Percentiles rank a stretch among this genome's conserved stretches.
Evolutionary conservation across 2,888 invertebrate genomes (phyloP).

Genomic region (Cerastis rubricosa): DNA sequence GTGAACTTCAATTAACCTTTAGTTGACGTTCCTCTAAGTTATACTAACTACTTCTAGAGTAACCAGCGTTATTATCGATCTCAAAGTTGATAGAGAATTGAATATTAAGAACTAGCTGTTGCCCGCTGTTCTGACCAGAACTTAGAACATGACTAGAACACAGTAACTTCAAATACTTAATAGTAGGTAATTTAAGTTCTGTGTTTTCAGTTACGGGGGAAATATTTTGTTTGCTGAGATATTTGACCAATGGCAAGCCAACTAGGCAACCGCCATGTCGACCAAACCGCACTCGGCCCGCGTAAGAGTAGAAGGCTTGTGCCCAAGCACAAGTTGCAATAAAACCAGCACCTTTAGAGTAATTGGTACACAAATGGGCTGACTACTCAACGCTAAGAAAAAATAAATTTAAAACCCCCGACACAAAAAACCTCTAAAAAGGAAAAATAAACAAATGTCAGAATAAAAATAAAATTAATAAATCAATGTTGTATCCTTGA

Average conservation of each 20-base stretch:
- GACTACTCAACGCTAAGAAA: too few relatives aligned
- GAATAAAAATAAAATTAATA: too few relatives aligned
- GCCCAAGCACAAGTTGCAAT: too few relatives aligned
- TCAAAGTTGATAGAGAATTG: constrained; percentile 15
- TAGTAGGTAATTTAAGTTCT: neutral
- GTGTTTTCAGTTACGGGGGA: neutral
- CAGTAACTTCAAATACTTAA: neutral
- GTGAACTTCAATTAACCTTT: constrained; percentile 48
- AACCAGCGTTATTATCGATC: constrained; percentile 24
- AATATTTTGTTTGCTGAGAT: neutral
- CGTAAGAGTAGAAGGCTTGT: too few relatives aligned
- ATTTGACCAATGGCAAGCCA: neutral
- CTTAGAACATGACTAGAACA: neutral
- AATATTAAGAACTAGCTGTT: neutral
- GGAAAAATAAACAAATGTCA: too few relatives aligned
- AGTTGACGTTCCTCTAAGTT: constrained; percentile 34
- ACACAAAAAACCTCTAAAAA: too few relatives aligned
- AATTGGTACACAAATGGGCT: too few relatives aligned
- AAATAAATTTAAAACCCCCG: too few relatives aligned
- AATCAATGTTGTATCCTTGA: too few relatives aligned
- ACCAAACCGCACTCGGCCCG: neutral
- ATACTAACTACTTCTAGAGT: constrained; percentile 23
- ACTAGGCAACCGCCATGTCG: neutral
- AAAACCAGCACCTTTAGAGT: too few relatives aligned
- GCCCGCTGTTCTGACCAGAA: neutral